These are phyloP conservation scores for Zaprionus taronus DNA, from an alignment of 1,140 invertebrate species.

Conservation along the genomic window DNA sequence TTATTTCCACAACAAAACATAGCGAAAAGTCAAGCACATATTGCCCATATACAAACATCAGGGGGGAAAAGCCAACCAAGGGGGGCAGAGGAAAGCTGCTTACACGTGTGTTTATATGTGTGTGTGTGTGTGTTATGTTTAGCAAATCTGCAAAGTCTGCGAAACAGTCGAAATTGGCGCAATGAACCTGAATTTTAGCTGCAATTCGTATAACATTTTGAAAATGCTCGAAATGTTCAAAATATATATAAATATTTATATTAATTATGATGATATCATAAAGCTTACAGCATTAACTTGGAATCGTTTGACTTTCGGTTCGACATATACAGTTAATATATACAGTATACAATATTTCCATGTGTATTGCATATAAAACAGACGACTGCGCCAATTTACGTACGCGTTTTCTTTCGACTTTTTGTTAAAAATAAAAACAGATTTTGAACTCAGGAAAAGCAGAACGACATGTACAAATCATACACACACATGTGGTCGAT, in stretches of 20 bases:
- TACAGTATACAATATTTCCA: slow-evolving; percentile 22
- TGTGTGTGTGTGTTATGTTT: slow-evolving; percentile 38
- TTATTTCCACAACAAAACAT: slow-evolving; percentile 63
- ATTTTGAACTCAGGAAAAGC: slow-evolving; percentile 61
- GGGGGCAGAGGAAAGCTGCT: slow-evolving; percentile 37
- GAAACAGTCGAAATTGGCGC: slow-evolving; percentile 38
- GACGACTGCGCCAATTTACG: slow-evolving; percentile 71
- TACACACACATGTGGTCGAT: not conserved
- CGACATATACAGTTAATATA: slow-evolving; percentile 3
- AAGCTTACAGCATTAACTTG: not conserved
- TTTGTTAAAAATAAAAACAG: slow-evolving; percentile 74
- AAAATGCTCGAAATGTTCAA: no score
- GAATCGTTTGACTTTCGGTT: not conserved
- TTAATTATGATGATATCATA: slow-evolving; percentile 2
- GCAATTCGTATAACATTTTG: not conserved
- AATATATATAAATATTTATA: not conserved
- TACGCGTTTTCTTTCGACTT: slow-evolving; percentile 68
- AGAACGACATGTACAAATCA: slow-evolving; percentile 38
- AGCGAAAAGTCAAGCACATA: slow-evolving; percentile 68
- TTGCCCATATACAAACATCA: slow-evolving; percentile 51
- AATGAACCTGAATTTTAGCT: slow-evolving; percentile 17
- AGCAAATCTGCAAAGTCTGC: slow-evolving; percentile 38
- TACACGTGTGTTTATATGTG: slow-evolving; percentile 38
- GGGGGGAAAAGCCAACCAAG: slow-evolving; percentile 46
- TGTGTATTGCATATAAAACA: slow-evolving; percentile 53